Evolutionary conservation across 1,140 invertebrate species (phyloP).

Genomic region (Campoletis sonorensis): DNA sequence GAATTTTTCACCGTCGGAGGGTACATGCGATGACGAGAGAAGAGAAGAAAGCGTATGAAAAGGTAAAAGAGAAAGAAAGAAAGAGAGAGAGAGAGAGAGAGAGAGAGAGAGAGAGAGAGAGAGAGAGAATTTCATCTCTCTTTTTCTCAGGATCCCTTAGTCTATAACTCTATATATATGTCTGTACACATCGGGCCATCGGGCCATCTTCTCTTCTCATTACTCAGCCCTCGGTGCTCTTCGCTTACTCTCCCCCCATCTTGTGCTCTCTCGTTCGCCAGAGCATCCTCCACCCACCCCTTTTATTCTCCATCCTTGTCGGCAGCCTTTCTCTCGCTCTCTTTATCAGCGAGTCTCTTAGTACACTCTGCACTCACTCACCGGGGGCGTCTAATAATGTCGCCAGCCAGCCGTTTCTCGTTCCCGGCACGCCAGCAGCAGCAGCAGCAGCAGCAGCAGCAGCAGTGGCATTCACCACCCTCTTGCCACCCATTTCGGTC

Average conservation of each 20-base stretch:
- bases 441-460: conserved; percentile 22
- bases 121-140: background rate
- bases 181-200: conserved; percentile 53
- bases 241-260: conserved; percentile 47
- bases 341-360: conserved; percentile 49
- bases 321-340: conserved; percentile 45
- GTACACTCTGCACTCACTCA: conserved; percentile 64
- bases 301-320: conserved; percentile 34
- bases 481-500: conserved; percentile 46
- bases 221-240: conserved; percentile 63
- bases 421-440: conserved; percentile 61
- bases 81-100: conserved; percentile 1
- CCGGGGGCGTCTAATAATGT: conserved; percentile 77
- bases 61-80: conserved; percentile 14
- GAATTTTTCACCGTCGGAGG: conserved; percentile 37
- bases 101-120: conserved; percentile 5
- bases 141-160: background rate
- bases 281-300: conserved; percentile 39
- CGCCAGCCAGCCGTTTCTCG: conserved; percentile 74
- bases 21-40: background rate
- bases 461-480: conserved; percentile 52
- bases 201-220: conserved; percentile 74
- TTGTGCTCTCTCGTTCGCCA: conserved; percentile 38
- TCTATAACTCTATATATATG: conserved; percentile 40
- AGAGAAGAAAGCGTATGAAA: background rate